Percentiles rank a stretch among this genome's conserved stretches.
These are phyloP conservation scores for Megastigmus dorsalis DNA, from an alignment of 2,888 invertebrate genomes.

Conservation along the genomic window DNA sequence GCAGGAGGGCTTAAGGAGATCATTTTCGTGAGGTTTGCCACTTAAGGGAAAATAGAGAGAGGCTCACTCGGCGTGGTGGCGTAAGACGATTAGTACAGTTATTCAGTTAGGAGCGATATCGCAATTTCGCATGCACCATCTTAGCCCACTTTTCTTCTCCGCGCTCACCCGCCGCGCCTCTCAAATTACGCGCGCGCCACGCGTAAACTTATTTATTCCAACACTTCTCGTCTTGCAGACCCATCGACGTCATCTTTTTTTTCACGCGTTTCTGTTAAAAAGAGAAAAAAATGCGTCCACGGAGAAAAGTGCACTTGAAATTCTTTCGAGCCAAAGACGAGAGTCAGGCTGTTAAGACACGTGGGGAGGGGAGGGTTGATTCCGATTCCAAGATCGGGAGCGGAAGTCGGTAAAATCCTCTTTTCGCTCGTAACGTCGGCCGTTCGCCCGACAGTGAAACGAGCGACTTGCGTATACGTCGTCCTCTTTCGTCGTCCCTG, in stretches of 20 bases:
- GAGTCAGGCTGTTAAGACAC: neutral
- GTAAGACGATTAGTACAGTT: slow-evolving; percentile 51
- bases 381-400: slow-evolving; percentile 20
- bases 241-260: neutral
- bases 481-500: too few relatives aligned
- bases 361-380: too few relatives aligned
- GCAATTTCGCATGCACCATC: slow-evolving; percentile 40
- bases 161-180: too few relatives aligned
- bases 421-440: slow-evolving; percentile 33
- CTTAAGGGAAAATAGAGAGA: slow-evolving; percentile 48
- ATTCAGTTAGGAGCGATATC: slow-evolving; percentile 49
- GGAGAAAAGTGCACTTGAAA: too few relatives aligned
- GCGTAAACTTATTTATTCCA: too few relatives aligned
- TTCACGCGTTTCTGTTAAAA: neutral
- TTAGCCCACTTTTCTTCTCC: slow-evolving; percentile 34
- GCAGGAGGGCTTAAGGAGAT: slow-evolving; percentile 28
- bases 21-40: slow-evolving; percentile 44
- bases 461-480: too few relatives aligned
- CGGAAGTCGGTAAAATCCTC: slow-evolving; percentile 28
- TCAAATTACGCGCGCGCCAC: too few relatives aligned
- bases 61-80: slow-evolving; percentile 29
- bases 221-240: too few relatives aligned
- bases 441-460: neutral
- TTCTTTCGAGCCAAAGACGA: too few relatives aligned
- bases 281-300: too few relatives aligned